Percentiles rank a stretch among this genome's conserved stretches.
phyloP scores from a whole-genome alignment of 2,888 invertebrate genomes.

The Lycocerus yunnanus region DNA sequence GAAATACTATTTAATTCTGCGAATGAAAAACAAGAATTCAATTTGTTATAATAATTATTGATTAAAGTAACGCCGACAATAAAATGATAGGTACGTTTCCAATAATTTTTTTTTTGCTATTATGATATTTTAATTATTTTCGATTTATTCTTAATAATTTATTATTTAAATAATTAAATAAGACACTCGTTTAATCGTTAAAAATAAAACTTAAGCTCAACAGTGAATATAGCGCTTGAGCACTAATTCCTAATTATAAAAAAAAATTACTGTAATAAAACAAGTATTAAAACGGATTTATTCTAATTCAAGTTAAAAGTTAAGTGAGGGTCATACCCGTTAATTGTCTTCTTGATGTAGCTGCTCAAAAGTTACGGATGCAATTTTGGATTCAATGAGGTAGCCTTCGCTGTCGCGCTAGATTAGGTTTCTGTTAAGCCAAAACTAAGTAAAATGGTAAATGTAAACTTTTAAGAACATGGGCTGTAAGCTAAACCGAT shows the following conservation, averaged over 20 bases:
- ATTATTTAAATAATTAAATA: too few species aligned
- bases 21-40: not conserved
- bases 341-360: not conserved
- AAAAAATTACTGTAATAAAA: not conserved
- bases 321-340: not conserved
- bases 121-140: not conserved
- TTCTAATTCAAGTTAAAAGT: not conserved
- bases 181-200: too few species aligned
- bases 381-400: not conserved
- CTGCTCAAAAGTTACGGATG: not conserved
- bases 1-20: not conserved
- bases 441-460: too few species aligned
- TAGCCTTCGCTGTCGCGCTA: not conserved
- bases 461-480: too few species aligned
- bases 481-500: too few species aligned
- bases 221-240: too few species aligned
- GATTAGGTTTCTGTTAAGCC: not conserved
- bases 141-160: too few species aligned
- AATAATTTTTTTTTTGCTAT: too few species aligned
- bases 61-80: not conserved
- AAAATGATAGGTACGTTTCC: not conserved
- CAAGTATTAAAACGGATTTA: not conserved
- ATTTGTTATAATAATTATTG: not conserved
- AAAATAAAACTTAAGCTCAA: too few species aligned
- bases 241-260: not conserved